phyloP scores from a whole-genome alignment of 2,113 vertebrate species.

The Cercocebus atys region DNA sequence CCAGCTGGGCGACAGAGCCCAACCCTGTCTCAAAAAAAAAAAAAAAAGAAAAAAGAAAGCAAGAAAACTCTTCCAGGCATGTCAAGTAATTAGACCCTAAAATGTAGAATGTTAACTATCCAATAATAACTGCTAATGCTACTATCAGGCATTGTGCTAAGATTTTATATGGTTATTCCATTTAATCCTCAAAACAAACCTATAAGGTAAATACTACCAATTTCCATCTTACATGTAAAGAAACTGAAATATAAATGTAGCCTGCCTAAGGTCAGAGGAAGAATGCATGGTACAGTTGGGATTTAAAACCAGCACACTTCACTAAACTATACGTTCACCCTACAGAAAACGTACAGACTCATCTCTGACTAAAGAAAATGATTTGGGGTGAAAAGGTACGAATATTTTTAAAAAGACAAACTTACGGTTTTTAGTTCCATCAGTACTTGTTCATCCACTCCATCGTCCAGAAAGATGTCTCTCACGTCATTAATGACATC shows the following conservation, averaged over 20 bases:
- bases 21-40: too few species aligned
- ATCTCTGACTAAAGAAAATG: background rate
- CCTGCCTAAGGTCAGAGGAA: conserved; percentile 7
- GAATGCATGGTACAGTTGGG: background rate
- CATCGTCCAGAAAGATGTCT: conserved; percentile 98
- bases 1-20: too few species aligned
- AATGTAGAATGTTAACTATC: background rate
- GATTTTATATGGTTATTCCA: background rate
- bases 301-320: background rate
- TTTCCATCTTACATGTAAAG: background rate
- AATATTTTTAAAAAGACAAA: conserved; percentile 43
- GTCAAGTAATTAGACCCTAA: conserved; percentile 28
- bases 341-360: background rate
- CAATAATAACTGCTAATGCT: background rate
- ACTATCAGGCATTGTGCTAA: background rate
- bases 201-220: background rate
- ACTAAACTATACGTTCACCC: background rate
- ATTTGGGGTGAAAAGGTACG: background rate
- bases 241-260: background rate
- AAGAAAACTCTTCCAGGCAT: background rate
- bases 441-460: conserved; percentile 98
- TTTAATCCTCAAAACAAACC: conserved; percentile 38
- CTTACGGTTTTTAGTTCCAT: conserved; percentile 97
- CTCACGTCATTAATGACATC: conserved; percentile 98
- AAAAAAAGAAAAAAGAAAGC: background rate